Evolutionary conservation across 2,888 invertebrate genomes (phyloP).

Genomic region (Rotaria magnacalcarata): DNA sequence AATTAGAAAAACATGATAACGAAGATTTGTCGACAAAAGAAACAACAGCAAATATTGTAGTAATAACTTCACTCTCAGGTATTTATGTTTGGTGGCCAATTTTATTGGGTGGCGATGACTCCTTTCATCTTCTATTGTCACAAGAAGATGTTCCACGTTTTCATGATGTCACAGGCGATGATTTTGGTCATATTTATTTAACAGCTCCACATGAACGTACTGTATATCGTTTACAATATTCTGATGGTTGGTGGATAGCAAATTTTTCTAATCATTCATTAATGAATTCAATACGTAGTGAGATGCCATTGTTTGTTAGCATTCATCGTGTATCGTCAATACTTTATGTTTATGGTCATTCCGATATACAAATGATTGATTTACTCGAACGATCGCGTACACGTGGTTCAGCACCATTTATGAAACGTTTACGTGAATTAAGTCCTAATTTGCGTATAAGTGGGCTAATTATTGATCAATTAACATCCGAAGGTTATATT

Average conservation of each 20-base stretch:
- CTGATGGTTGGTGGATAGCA: slow-evolving; percentile 21
- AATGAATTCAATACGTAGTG: slow-evolving; percentile 24
- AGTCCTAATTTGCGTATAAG: slow-evolving; percentile 26
- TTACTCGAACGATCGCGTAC: slow-evolving; percentile 3
- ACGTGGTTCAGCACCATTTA: slow-evolving; percentile 36
- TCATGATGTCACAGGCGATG: slow-evolving; percentile 24
- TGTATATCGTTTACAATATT: slow-evolving; percentile 29
- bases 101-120: slow-evolving; percentile 34
- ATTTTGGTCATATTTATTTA: slow-evolving; percentile 25
- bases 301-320: slow-evolving; percentile 27
- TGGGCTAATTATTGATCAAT: slow-evolving; percentile 30
- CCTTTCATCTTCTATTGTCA: not conserved
- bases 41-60: not conserved
- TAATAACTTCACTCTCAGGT: slow-evolving; percentile 16
- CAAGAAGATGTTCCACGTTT: slow-evolving; percentile 33
- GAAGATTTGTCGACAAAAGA: not conserved
- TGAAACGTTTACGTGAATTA: slow-evolving; percentile 28
- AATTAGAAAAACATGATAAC: not conserved
- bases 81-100: slow-evolving; percentile 34
- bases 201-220: slow-evolving; percentile 35
- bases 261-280: not conserved
- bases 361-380: slow-evolving; percentile 15
- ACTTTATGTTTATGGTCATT: slow-evolving; percentile 31
- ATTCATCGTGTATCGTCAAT: slow-evolving; percentile 17
- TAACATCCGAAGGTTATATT: slow-evolving; percentile 26